These are phyloP conservation scores for Glossophaga mutica DNA, from an alignment of 2,797 vertebrate genomes.

Conservation along the genomic window DNA sequence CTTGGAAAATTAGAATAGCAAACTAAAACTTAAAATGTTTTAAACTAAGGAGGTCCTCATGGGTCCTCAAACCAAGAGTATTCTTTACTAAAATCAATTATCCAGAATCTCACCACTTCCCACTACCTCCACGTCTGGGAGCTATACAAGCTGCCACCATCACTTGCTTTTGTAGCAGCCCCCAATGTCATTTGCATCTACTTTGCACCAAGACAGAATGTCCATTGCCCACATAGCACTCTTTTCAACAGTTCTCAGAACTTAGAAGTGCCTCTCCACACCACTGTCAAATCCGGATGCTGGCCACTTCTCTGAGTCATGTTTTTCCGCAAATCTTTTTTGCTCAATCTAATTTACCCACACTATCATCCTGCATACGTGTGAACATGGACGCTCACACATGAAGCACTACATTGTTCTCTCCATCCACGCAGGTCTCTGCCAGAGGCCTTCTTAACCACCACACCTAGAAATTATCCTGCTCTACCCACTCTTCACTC, in stretches of 20 bases:
- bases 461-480: neutral
- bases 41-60: neutral
- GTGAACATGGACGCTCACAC: neutral
- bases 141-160: neutral
- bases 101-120: neutral
- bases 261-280: neutral
- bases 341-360: neutral
- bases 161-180: neutral
- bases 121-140: neutral
- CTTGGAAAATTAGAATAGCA: neutral
- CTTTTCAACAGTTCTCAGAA: slow-evolving; percentile 21
- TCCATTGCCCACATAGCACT: neutral
- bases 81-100: neutral
- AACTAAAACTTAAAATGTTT: slow-evolving; percentile 17
- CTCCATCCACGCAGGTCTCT: neutral
- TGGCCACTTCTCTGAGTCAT: neutral
- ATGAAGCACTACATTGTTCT: neutral
- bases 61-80: neutral
- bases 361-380: too few species aligned
- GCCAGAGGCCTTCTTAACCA: neutral
- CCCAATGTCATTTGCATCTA: neutral
- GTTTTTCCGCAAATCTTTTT: neutral
- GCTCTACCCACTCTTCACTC: neutral
- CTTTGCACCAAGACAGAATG: neutral
- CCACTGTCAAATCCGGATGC: neutral